Percentiles rank a stretch among this genome's conserved stretches.
Evolutionary conservation across 2,797 vertebrate species (phyloP).

Genomic region (Tympanoctomys barrerae): DNA sequence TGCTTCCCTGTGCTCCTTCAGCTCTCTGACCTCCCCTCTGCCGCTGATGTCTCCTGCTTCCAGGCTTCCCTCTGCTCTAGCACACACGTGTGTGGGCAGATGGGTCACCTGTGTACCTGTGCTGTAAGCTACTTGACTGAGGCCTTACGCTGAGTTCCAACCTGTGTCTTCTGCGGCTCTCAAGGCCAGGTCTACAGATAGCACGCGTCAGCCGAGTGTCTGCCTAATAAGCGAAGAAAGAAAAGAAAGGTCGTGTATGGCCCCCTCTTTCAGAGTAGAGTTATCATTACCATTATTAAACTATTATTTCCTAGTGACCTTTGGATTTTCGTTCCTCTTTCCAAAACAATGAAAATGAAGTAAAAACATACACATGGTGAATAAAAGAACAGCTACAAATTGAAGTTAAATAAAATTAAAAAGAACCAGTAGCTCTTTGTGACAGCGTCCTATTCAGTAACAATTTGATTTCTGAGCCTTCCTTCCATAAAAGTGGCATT

Average conservation of each 20-base stretch:
- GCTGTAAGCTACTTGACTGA: background rate
- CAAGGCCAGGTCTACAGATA: background rate
- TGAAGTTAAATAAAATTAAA: conserved; percentile 44
- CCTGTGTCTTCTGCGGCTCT: background rate
- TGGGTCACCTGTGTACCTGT: background rate
- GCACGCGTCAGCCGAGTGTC: background rate
- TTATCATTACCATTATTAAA: background rate
- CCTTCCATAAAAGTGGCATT: conserved; percentile 7
- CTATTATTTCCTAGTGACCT: background rate
- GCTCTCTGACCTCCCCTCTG: accelerated
- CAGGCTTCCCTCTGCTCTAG: background rate
- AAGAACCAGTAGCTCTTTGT: background rate
- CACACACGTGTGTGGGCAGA: background rate
- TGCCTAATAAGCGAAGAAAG: background rate
- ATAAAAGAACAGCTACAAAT: background rate
- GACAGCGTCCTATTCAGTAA: background rate
- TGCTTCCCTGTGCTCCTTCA: background rate
- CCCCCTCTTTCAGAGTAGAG: background rate
- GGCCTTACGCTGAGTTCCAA: background rate
- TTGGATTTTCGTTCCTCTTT: background rate
- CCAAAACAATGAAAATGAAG: background rate
- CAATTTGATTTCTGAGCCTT: conserved; percentile 26
- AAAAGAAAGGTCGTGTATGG: background rate
- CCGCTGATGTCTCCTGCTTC: background rate
- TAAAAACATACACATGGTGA: background rate